Base-by-base conservation (phyloP, 2,113 vertebrate genomes). In the Cheirogaleus medius region DNA sequence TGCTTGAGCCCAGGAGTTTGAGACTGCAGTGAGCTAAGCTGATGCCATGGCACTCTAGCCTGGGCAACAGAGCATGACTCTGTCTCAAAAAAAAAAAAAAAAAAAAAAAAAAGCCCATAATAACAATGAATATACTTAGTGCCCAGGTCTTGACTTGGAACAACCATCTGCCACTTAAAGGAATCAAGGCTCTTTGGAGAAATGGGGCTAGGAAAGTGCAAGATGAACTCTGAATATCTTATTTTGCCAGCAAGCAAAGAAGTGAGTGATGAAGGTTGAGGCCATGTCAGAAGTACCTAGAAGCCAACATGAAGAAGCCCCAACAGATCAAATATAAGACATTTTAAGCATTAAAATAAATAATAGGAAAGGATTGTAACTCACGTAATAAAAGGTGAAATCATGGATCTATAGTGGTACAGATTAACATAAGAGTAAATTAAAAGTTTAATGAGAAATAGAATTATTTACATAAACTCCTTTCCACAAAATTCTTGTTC, bases 321-420 rank as follows among this genome's bases (percentile, higher is more conserved):
- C 37, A 69, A 4, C 27, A 82, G 49, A 83, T 82, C 8, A 47
- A 87, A 76, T 93, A 42, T 77, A 82, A n/a, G 13, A 82, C 20
- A 92, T 76, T 93, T 69, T 93, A 69, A 87, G 74, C 80, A 63
- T 87, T 37, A 82, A 47, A 81, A 96, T 91, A 82, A 90, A 68
- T 87, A 74, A 37, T 69, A 54, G 76, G 91, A 89, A 84, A 34
- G 29, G 32, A 52, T 52, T 74, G 87, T 18, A 88, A 71, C 5
- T 20, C n/a, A 82, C 25, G 76, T 32, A 68, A 39, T 81, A 97
- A 95, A 97, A 93, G 93, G 49, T 87, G 81, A 91, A 93, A 82
- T 69, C 32, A n/a, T 82, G 42, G 20, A 25, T 83, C 49, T 77
- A 1, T 71, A 56, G 37, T 81, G 18, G 77, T 91, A 60, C 37